A percentile compares a stretch with the other conserved stretches of the same genome.
phyloP scores from a whole-genome alignment of 2,113 vertebrate genomes.

The Antechinus flavipes region DNA sequence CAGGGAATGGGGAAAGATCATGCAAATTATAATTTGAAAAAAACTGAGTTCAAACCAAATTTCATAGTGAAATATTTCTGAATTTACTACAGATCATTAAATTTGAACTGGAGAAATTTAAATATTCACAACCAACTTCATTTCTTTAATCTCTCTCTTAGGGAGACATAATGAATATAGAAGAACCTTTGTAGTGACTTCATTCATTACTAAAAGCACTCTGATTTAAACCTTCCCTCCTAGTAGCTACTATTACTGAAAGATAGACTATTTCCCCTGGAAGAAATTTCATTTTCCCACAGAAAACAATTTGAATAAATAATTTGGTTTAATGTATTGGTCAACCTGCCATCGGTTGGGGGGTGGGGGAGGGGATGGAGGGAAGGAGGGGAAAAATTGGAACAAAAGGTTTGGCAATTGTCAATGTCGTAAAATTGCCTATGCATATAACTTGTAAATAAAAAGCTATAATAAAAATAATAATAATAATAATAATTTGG shows the following conservation, averaged over 20 bases:
- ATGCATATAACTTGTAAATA: too few relatives aligned
- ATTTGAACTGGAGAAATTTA: neutral
- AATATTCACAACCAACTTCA: neutral
- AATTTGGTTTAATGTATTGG: neutral
- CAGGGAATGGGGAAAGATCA: neutral
- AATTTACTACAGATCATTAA: neutral
- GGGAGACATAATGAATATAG: neutral
- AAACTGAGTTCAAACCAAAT: neutral
- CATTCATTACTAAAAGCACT: neutral
- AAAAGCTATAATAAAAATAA: too few relatives aligned
- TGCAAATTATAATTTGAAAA: neutral
- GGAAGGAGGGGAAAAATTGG: too few relatives aligned
- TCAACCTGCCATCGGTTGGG: too few relatives aligned
- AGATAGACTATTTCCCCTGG: neutral
- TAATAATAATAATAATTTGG: neutral
- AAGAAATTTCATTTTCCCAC: neutral
- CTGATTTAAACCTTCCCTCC: neutral
- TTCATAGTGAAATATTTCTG: neutral
- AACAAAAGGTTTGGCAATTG: too few relatives aligned
- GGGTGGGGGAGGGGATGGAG: too few relatives aligned
- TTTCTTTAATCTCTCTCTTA: neutral
- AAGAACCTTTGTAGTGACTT: neutral
- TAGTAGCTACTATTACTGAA: neutral
- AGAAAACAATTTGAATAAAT: neutral
- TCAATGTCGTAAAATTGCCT: too few relatives aligned